A percentile compares a stretch with the other conserved stretches of the same genome.
Evolutionary conservation across 2,888 invertebrate genomes (phyloP).

Genomic region (Plagodis dolabraria): DNA sequence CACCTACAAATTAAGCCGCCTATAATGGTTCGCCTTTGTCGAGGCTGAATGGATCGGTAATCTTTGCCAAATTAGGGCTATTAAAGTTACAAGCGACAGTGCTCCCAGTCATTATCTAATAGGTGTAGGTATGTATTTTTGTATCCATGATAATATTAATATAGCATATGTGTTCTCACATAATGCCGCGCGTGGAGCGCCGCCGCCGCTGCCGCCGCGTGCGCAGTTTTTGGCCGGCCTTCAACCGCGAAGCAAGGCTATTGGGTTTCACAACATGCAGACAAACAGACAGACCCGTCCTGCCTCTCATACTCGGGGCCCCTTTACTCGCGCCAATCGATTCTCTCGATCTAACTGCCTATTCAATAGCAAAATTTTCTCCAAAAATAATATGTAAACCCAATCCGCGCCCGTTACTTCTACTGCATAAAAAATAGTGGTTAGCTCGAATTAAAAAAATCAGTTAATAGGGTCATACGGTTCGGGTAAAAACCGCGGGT

Average conservation of each 20-base stretch:
- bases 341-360: slow-evolving; percentile 28
- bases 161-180: slow-evolving; percentile 57
- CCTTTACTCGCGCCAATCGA: slow-evolving; percentile 35
- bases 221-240: slow-evolving; percentile 72
- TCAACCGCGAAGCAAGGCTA: slow-evolving; percentile 76
- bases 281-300: slow-evolving; percentile 59
- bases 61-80: slow-evolving; percentile 41
- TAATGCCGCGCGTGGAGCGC: slow-evolving; percentile 55
- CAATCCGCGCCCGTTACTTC: slow-evolving; percentile 25
- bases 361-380: slow-evolving; percentile 11
- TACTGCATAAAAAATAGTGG: slow-evolving; percentile 12
- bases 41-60: slow-evolving; percentile 30
- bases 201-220: slow-evolving; percentile 54
- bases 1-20: slow-evolving; percentile 41
- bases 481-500: slow-evolving; percentile 66
- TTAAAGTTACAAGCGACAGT: slow-evolving; percentile 32
- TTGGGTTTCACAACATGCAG: slow-evolving; percentile 69
- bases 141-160: slow-evolving; percentile 60
- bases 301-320: slow-evolving; percentile 54
- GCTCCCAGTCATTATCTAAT: slow-evolving; percentile 22
- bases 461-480: slow-evolving; percentile 75
- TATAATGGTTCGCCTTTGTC: slow-evolving; percentile 42
- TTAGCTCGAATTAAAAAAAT: slow-evolving; percentile 49
- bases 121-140: slow-evolving; percentile 39
- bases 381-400: slow-evolving; percentile 16